phyloP scores from a whole-genome alignment of 2,888 invertebrate genomes.

The Osmoderma eremita region DNA sequence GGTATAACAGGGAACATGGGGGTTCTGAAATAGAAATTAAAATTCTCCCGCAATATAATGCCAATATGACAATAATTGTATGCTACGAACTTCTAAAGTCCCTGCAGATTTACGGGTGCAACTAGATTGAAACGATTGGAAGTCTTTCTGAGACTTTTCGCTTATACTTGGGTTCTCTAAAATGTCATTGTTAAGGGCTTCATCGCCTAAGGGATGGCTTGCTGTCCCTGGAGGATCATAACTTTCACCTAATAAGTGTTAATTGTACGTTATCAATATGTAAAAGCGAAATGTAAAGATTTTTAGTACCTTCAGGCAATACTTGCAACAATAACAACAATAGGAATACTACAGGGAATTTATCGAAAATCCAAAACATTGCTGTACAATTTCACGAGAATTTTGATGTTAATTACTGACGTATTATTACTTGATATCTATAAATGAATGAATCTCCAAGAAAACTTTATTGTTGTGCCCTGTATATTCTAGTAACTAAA shows the following conservation, averaged over 20 bases:
- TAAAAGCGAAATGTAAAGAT: background rate
- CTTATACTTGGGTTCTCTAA: conserved; percentile 35
- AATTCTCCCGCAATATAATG: conserved; percentile 23
- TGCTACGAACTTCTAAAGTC: conserved; percentile 33
- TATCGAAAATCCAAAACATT: conserved; percentile 19
- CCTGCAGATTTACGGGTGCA: conserved; percentile 14
- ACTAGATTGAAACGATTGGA: conserved; percentile 20
- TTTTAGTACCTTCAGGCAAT: conserved; percentile 11
- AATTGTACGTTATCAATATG: background rate
- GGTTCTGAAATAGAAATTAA: conserved; percentile 37
- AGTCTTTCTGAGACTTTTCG: conserved; percentile 35
- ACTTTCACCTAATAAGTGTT: conserved; percentile 18
- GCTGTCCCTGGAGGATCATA: conserved; percentile 48
- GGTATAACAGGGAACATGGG: conserved; percentile 40
- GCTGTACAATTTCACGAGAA: conserved; percentile 19
- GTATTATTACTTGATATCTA: conserved; percentile 26
- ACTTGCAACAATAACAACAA: background rate
- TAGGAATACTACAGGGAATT: conserved; percentile 19
- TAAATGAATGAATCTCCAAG: background rate
- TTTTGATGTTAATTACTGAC: conserved; percentile 26
- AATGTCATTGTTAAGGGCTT: conserved; percentile 46
- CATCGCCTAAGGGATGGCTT: conserved; percentile 48
- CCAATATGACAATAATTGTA: conserved; percentile 23
- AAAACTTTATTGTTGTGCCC: background rate
- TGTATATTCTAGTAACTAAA: background rate